Percentiles rank a stretch among this genome's conserved stretches.
phyloP scores from a whole-genome alignment of 2,113 vertebrate genomes.

The Struthidea cinerea region DNA sequence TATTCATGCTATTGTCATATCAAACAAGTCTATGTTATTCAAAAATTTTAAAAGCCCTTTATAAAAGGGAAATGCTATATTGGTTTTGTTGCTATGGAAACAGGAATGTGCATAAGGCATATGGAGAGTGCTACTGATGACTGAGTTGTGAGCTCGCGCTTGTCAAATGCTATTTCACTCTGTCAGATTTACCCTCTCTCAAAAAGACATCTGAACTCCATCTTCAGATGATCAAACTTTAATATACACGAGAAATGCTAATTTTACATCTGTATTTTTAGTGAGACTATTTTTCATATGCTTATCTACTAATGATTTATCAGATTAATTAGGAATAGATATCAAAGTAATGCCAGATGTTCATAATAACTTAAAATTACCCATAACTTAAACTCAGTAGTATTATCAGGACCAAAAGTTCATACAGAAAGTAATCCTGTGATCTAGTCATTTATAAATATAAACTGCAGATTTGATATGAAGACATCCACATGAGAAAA shows the following conservation, averaged over 20 bases:
- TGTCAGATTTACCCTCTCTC: not conserved
- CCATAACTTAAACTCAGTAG: not conserved
- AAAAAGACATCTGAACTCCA: not conserved
- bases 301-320: not conserved
- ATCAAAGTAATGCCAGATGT: not conserved
- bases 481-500: not conserved
- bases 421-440: not conserved
- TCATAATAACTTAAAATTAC: not conserved
- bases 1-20: not conserved
- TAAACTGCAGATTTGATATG: not conserved
- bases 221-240: not conserved
- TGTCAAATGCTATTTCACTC: slow-evolving; percentile 11
- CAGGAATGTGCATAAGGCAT: not conserved
- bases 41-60: not conserved
- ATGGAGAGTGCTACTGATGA: not conserved
- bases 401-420: not conserved
- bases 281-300: not conserved
- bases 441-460: not conserved
- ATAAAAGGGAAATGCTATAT: not conserved
- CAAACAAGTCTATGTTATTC: not conserved
- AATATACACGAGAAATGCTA: not conserved
- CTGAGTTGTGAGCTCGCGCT: not conserved
- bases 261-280: not conserved
- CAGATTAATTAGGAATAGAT: not conserved
- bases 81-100: slow-evolving; percentile 50